Evolutionary conservation across 2,797 vertebrate genomes (phyloP).

Genomic region (Poecilia wingei): DNA sequence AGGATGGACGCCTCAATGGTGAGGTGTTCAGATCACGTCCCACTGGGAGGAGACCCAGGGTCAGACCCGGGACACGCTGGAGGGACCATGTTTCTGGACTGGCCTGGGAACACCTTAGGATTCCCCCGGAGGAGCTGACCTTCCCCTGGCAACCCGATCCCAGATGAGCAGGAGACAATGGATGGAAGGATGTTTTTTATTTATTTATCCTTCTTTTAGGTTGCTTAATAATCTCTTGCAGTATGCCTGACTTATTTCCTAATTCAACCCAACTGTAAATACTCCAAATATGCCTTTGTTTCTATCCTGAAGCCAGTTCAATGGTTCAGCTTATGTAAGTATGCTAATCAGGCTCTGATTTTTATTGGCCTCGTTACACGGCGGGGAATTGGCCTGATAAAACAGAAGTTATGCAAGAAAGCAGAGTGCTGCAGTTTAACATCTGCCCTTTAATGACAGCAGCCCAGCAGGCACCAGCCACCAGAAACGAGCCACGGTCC

Average conservation of each 20-base stretch:
- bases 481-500: constrained; percentile 21
- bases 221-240: background rate
- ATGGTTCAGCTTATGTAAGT: constrained; percentile 82
- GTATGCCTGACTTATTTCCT: background rate
- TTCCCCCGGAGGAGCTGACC: no score
- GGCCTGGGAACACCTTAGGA: no score
- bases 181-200: no score
- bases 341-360: constrained; percentile 76
- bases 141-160: no score
- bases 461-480: constrained; percentile 47
- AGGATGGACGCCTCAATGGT: no score
- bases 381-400: constrained; percentile 59
- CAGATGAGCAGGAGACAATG: no score
- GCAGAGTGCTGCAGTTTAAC: constrained; percentile 64
- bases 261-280: background rate
- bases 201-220: background rate
- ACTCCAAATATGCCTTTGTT: constrained; percentile 22
- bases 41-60: no score
- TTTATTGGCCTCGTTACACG: constrained; percentile 77
- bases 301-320: constrained; percentile 61
- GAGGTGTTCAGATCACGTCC: no score
- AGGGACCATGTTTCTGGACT: no score
- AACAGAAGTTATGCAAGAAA: constrained; percentile 55
- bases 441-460: constrained; percentile 61
- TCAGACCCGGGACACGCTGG: no score